Evolutionary conservation across 2,113 vertebrate genomes (phyloP).

Genomic region (Tonatia bakeri): DNA sequence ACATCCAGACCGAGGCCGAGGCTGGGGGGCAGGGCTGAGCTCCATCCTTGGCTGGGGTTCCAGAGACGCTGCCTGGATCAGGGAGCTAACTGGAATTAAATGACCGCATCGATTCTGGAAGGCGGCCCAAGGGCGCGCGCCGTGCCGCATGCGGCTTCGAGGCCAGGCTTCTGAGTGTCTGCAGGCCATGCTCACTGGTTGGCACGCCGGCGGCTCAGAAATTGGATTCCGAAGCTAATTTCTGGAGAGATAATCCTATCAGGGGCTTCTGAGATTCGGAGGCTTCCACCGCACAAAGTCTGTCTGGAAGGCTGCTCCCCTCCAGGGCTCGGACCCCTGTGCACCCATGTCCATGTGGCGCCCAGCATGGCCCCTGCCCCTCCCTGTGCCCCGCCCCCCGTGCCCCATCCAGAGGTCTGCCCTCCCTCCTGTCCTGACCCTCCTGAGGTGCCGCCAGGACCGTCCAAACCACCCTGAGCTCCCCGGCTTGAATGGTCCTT

Average conservation of each 20-base stretch:
- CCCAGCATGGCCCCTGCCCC: accelerated
- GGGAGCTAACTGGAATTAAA: too few relatives aligned
- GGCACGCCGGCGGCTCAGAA: background rate
- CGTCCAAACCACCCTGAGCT: accelerated
- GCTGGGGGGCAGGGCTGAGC: accelerated
- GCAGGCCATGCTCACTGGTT: accelerated
- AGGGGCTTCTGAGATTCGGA: accelerated
- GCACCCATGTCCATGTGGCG: accelerated
- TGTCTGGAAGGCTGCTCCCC: too few relatives aligned
- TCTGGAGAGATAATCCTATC: background rate
- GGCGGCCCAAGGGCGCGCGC: accelerated
- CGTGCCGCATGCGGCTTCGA: accelerated
- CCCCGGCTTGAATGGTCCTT: accelerated
- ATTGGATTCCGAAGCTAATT: background rate
- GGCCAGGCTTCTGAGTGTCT: accelerated
- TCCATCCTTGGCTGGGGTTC: accelerated
- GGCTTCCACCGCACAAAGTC: too few relatives aligned
- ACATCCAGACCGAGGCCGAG: background rate
- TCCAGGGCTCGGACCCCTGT: too few relatives aligned
- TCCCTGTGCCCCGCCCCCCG: too few relatives aligned
- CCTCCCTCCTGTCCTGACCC: too few relatives aligned
- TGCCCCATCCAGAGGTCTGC: too few relatives aligned
- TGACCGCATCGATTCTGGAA: accelerated
- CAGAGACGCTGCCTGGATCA: accelerated
- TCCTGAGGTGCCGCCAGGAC: accelerated